Percentiles rank a stretch among this genome's conserved stretches.
Conservation (phyloP, 2,797 vertebrate species). For the Gobio occitaniae region DNA sequence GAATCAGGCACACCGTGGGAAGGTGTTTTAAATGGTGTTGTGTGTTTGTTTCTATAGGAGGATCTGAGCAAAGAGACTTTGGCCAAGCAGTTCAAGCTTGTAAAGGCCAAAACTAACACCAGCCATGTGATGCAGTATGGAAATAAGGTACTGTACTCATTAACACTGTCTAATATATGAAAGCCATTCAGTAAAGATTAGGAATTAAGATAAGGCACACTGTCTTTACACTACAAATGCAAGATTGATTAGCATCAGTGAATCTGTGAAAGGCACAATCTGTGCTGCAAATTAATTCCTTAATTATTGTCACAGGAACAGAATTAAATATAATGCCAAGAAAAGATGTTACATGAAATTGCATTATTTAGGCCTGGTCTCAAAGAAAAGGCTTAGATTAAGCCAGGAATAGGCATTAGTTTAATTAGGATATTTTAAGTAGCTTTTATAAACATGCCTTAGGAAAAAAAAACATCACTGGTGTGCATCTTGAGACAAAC, state of each 20-base stretch:
- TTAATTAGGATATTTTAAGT: no score
- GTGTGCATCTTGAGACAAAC: no score
- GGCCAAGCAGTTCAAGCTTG: slow-evolving; percentile 89
- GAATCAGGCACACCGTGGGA: neutral
- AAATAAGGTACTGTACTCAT: slow-evolving; percentile 83
- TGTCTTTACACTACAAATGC: neutral
- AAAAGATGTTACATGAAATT: neutral
- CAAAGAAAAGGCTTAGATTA: no score
- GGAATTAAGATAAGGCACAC: neutral
- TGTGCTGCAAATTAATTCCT: neutral
- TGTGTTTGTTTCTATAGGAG: slow-evolving; percentile 79
- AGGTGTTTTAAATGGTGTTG: neutral
- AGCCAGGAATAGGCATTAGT: no score
- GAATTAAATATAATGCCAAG: neutral
- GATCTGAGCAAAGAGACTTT: slow-evolving; percentile 90
- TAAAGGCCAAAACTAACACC: slow-evolving; percentile 90
- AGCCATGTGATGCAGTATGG: slow-evolving; percentile 98
- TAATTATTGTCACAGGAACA: neutral
- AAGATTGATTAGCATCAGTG: neutral
- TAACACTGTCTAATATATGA: neutral
- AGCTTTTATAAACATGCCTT: no score
- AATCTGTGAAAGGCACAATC: neutral
- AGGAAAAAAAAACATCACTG: no score
- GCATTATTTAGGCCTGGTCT: neutral
- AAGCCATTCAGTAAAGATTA: neutral